Base-by-base conservation (phyloP, 2,113 vertebrate genomes). In the Sminthopsis crassicaudata region DNA sequence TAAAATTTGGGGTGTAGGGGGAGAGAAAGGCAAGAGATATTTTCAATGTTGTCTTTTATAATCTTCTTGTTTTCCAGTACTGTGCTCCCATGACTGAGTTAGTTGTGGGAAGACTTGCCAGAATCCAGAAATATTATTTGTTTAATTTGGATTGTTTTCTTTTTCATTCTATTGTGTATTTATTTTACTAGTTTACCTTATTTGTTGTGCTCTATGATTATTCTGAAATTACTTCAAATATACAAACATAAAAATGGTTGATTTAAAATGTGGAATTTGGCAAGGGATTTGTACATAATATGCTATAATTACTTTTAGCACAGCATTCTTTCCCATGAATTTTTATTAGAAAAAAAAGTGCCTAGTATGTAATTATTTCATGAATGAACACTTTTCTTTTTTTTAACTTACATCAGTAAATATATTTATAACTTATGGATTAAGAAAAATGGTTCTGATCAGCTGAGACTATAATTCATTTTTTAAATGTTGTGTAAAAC, bases 201-300 rank as follows among this genome's bases (percentile, higher is more conserved):
- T 95, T 97, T 95, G 93, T 90, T 92, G n/a, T 89, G 93, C 46
- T 91, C 60, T 96, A 52, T 97, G 95, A 97, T 96, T 97, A 97
- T 97, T 96, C 90, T 96, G 54, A 96, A 97, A 97, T 97, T 97
- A 95, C 91, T 96, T 97, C 94, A 96, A 97, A 96, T 88, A 93
- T 93, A 94, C 93, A 95, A 97, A 96, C 92, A 96, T 57, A 92
- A 95, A 96, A 93, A 95, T 97, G 94, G 96, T 60, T 96, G 97
- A 98, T 92, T 96, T 97, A 92, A 97, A 97, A 94, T 91, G 97
- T 89, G 55, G 92, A 96, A 94, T 96, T 96, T 97, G 94, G 96
- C 94, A 97, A 97, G 92, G 93, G 93, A 97, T 97, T 97, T 96
- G 46, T 46, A 96, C 55, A 95, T 94, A 97, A 97, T 97, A 60